Evolutionary conservation across 2,888 invertebrate genomes (phyloP), one percentile per base, ranked within the genome.

Genomic region (Neoascia interrupta): DNA sequence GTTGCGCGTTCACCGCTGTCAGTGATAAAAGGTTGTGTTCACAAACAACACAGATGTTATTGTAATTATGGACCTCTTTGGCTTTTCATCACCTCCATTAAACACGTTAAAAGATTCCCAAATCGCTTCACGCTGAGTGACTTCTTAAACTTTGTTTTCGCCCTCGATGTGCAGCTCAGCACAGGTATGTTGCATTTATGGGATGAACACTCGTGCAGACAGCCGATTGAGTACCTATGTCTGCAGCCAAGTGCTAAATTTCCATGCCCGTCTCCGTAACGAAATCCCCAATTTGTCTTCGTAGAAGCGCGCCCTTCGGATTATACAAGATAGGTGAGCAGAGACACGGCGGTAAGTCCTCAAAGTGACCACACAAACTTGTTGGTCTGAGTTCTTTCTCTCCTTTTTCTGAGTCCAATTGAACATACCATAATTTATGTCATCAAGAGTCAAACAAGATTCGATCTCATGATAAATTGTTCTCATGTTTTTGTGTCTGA

Each of bases 401-500:
- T n/a, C 21, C 28, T 21, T 47, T 37, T n/a, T n/a, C n/a, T n/a
- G n/a, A n/a, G n/a, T n/a, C n/a, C n/a, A n/a, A n/a, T n/a, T n/a
- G n/a, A n/a, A 37, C 39, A 23, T 39, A 18, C 54, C 54, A 56
- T 75, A 75, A 75, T 63, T 75, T 75, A 75, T 75, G 70, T 63
- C 70, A 70, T 70, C 70, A 23, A 63, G 49, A 45, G 49, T 70
- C 51, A 61, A 70, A 75, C 75, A 75, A 75, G 49, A 56, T 75
- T 70, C 37, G 56, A 54, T 63, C 70, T 47, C 49, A 63, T 61
- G 56, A 69, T 75, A 63, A 63, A 70, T 70, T 63, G 63, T 43
- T 69, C 56, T 53, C 61, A 13, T 47, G 58, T 43, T 36, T 47
- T 31, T 75, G 56, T 45, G 53, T 43, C 41, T 60, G n/a, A 51